Evolutionary conservation across 2,888 invertebrate genomes (phyloP), one percentile per base, ranked within the genome.

Genomic region (Drosophila colorata): DNA sequence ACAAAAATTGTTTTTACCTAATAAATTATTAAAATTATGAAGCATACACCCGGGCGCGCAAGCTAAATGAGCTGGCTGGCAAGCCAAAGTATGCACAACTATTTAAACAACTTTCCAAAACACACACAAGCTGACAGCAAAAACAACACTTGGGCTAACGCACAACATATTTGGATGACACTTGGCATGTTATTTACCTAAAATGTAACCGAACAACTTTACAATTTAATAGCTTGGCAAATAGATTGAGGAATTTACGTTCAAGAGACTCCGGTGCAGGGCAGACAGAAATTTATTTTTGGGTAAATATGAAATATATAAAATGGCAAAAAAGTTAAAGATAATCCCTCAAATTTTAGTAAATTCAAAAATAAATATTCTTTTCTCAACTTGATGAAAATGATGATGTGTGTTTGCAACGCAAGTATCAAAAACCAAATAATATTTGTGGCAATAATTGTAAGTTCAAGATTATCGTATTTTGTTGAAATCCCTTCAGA

Each of bases 21-120:
- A 70, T 84, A 49, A 82, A 72, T 80, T 80, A 86, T 65, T 58
- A 61, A 57, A 59, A 66, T 60, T 70, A 41, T 63, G 25, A 28
- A 60, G 74, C 57, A 61, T 56, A 79, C 61, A 69, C 41, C 46
- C 16, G 11, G 69, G 55, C 37, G 44, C 44, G 53, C 41, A 11
- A 38, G 25, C 48, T 13, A 58, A 67, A 57, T 44, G 61, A 49
- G 65, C 68, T 38, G 16, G 31, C 55, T 47, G 33, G 4, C 31
- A 20, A 31, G 41, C 40, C 6, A 48, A 72, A 61, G 31, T 68
- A 40, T 63, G 44, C 58, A 46, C 31, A 74, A 75, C 60, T 75
- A 70, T 65, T 70, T 75, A 14, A 40, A 57, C 18, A 75, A 70
- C 43, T 61, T 55, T 57, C 56, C 43, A 23, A 35, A 46, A 46